These are phyloP conservation scores for Drosophila navojoa DNA, from an alignment of 1,140 invertebrate genomes.

Conservation along the genomic window DNA sequence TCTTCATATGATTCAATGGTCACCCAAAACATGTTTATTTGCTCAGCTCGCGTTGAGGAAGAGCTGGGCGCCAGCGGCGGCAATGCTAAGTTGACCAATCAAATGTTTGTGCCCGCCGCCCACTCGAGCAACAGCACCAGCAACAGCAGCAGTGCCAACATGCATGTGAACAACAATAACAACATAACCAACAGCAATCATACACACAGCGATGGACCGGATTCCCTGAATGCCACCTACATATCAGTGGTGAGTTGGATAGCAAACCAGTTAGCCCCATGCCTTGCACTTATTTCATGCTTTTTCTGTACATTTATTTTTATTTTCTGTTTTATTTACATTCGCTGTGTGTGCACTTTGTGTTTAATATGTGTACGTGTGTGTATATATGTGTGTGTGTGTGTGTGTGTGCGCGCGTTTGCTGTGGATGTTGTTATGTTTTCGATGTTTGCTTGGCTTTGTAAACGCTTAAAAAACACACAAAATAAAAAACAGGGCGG, in stretches of 20 bases:
- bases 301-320: constrained; percentile 69
- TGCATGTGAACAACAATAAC: constrained; percentile 59
- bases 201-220: constrained; percentile 74
- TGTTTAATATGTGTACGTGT: constrained; percentile 57
- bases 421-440: constrained; percentile 26
- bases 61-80: constrained; percentile 85
- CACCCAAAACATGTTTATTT: constrained; percentile 2
- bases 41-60: constrained; percentile 86
- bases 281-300: constrained; percentile 75
- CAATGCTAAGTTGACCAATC: constrained; percentile 85
- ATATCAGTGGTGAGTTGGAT: constrained; percentile 89
- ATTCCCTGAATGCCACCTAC: constrained; percentile 87
- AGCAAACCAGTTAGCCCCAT: constrained; percentile 66
- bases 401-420: constrained; percentile 62
- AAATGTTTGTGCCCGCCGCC: constrained; percentile 85
- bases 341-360: constrained; percentile 68
- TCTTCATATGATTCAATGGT: background rate
- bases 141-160: constrained; percentile 47
- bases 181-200: constrained; percentile 39
- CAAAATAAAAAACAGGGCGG: constrained; percentile 85
- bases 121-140: constrained; percentile 45
- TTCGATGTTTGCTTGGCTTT: constrained; percentile 58
- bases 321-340: constrained; percentile 66
- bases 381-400: constrained; percentile 75
- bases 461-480: constrained; percentile 46